Evolutionary conservation across 37 sponge, comb jelly and placozoan species (phyloP).

Genomic region (Beroe ovata): DNA sequence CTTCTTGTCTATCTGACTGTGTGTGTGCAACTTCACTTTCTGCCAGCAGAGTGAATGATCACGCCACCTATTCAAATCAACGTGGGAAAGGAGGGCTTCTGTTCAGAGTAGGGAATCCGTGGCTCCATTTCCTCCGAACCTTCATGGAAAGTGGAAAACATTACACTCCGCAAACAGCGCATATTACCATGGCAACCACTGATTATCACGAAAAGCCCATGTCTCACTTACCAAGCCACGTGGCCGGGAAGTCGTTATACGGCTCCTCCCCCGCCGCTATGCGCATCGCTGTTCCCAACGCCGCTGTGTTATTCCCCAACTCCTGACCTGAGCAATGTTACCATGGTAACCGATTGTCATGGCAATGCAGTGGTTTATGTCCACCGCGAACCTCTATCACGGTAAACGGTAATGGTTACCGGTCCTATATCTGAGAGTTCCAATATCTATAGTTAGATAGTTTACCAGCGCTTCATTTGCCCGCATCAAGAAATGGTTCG

Average conservation of each 20-base stretch:
- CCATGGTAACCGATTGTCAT: neutral
- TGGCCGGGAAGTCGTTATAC: conserved; percentile 34
- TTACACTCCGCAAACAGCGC: neutral
- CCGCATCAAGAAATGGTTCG: too few relatives aligned
- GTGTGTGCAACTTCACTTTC: too few relatives aligned
- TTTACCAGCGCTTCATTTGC: too few relatives aligned
- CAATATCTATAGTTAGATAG: too few relatives aligned
- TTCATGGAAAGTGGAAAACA: too few relatives aligned
- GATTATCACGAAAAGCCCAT: neutral
- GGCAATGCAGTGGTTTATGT: neutral
- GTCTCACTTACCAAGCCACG: conserved; percentile 32
- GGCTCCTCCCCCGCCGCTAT: conserved; percentile 66
- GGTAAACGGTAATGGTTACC: too few relatives aligned
- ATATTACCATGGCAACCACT: neutral
- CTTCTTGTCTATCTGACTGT: too few relatives aligned
- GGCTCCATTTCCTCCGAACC: conserved; percentile 34
- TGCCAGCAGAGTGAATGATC: too few relatives aligned
- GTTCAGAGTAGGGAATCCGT: conserved; percentile 22
- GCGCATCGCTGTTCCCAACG: conserved; percentile 45
- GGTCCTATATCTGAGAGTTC: too few relatives aligned
- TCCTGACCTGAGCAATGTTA: neutral
- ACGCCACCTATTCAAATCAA: conserved; percentile 65
- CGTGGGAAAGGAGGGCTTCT: conserved; percentile 56
- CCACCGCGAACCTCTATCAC: too few relatives aligned
- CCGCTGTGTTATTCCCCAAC: conserved; percentile 33